Evolutionary conservation across 2,888 invertebrate species (phyloP), one percentile per base, ranked within the genome.

Genomic region (Sinotaia quadrata): DNA sequence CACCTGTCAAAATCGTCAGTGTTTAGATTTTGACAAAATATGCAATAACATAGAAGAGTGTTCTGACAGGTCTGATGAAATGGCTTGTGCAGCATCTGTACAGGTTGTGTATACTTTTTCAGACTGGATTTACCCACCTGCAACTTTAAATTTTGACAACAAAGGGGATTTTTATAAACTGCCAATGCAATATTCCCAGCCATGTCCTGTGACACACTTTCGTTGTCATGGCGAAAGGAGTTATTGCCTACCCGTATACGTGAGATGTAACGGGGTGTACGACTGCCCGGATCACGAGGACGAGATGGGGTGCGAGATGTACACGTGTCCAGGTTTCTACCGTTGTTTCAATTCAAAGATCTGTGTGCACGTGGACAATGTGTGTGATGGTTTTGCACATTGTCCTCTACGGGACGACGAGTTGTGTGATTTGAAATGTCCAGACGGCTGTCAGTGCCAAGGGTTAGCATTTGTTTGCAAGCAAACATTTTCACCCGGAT

Each of bases 251-350:
- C 68, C 68, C 12, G 49, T 68, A n/a, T 68, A 68, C 31, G 52
- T 68, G 56, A 56, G 68, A 62, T 68, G 68, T 31, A 68, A 68
- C 49, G 56, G 49, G 33, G 31, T 56, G 52, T 1, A 31, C 2
- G 68, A 68, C 62, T 68, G 68, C 34, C 68, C 68, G 1, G n/a
- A 62, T n/a, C 54, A 54, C 1, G 68, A 68, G 29, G 68, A 68
- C 31, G 68, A 68, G 49, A n/a, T 2, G n/a, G 41, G n/a, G 15
- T 41, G 41, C 3, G 3, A 2, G 41, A 41, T 12, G 15, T 41
- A 68, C 10, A 49, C 58, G 10, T 68, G 68, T 52, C 34, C 27
- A 4, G 61, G 61, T 33, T 41, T 54, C 27, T 68, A 68, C 61
- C 60, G 52, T 8, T 68, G 68, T 56, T 44, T 47, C 24, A 29